A percentile compares a stretch with the other conserved stretches of the same genome.
Conservation (phyloP, 2,113 vertebrate genomes). For the Stictonetta naevosa region DNA sequence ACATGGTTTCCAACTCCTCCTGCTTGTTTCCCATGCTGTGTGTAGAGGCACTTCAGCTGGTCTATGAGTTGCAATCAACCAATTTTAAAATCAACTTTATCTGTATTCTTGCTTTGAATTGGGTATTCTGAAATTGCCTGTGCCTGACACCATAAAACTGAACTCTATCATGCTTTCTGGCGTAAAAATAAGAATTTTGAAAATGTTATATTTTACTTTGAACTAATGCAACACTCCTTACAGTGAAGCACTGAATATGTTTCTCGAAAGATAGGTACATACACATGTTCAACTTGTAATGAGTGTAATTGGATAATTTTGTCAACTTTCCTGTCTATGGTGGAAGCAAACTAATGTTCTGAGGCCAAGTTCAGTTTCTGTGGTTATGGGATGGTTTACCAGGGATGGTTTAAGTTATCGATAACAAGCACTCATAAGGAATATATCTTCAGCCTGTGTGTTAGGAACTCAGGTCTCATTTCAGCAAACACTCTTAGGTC, state of each 20-base stretch:
- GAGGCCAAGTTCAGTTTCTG: not conserved
- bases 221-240: not conserved
- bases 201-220: not conserved
- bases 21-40: too few species aligned
- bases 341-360: not conserved
- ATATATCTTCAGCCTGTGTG: not conserved
- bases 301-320: not conserved
- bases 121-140: too few species aligned
- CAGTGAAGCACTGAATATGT: not conserved
- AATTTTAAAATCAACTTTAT: too few species aligned
- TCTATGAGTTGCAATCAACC: too few species aligned
- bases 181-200: not conserved
- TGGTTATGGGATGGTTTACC: not conserved
- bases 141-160: not conserved
- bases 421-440: not conserved
- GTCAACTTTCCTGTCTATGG: not conserved
- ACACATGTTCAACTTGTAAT: rapidly evolving
- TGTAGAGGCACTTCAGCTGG: too few species aligned
- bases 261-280: not conserved
- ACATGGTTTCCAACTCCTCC: too few species aligned
- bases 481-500: not conserved
- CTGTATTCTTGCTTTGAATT: too few species aligned
- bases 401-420: not conserved
- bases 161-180: not conserved
- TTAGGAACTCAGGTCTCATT: not conserved